Percentiles rank a stretch among this genome's conserved stretches.
These are phyloP conservation scores for Idaea biselata DNA, from an alignment of 2,888 invertebrate genomes.

Conservation along the genomic window DNA sequence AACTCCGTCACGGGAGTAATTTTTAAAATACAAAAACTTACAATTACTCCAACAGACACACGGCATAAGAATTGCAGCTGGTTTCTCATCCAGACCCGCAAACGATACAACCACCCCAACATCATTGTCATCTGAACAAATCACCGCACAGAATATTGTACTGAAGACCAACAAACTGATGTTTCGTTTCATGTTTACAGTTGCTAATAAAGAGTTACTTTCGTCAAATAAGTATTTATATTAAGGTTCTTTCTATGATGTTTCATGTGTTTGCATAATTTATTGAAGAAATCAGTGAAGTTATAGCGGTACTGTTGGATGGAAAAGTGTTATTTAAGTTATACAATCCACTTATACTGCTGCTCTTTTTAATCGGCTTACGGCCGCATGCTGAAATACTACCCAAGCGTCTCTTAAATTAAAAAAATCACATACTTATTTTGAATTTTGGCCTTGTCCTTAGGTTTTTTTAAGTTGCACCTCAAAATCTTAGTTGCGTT, in stretches of 20 bases:
- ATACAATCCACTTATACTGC: background rate
- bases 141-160: background rate
- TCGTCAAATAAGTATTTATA: background rate
- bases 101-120: conserved; percentile 48
- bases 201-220: background rate
- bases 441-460: too few species aligned
- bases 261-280: background rate
- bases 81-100: conserved; percentile 43
- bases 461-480: too few species aligned
- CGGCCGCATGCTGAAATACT: too few species aligned
- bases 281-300: background rate
- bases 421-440: too few species aligned
- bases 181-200: conserved; percentile 11
- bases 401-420: too few species aligned
- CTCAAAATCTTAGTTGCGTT: too few species aligned
- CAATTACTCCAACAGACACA: conserved; percentile 55
- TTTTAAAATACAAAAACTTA: conserved; percentile 36
- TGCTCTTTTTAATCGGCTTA: too few species aligned
- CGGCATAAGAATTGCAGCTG: conserved; percentile 50
- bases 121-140: conserved; percentile 13
- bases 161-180: conserved; percentile 3
- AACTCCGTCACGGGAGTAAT: too few species aligned
- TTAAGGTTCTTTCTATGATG: background rate
- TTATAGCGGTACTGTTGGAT: background rate
- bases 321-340: background rate